Evolutionary conservation across 2,888 invertebrate genomes (phyloP).

Genomic region (Caenorhabditis panamensis): DNA sequence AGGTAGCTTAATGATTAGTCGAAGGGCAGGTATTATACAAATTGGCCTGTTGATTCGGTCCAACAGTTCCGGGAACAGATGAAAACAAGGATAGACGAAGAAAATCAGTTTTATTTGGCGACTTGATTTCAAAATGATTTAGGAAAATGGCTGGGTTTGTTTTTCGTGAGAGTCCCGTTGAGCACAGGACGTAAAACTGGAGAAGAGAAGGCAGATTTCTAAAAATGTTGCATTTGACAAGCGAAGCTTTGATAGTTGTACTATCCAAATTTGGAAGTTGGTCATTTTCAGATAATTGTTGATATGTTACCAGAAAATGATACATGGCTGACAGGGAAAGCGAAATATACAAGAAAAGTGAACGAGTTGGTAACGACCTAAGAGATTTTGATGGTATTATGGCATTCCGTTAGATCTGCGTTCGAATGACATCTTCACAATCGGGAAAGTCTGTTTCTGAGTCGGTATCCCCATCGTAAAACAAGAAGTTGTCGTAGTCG

Average conservation of each 20-base stretch:
- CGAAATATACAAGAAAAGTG: slow-evolving; percentile 55
- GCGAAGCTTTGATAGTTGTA: slow-evolving; percentile 39
- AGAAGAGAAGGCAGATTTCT: slow-evolving; percentile 5
- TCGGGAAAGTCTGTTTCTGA: slow-evolving; percentile 54
- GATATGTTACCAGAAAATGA: slow-evolving; percentile 56
- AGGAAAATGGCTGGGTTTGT: slow-evolving; percentile 29
- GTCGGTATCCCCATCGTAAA: slow-evolving; percentile 53
- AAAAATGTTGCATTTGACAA: slow-evolving; percentile 5
- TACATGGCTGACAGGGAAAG: slow-evolving; percentile 44
- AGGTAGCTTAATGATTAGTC: slow-evolving; percentile 35
- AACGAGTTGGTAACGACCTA: not conserved
- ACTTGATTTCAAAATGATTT: not conserved
- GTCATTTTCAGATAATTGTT: slow-evolving; percentile 26
- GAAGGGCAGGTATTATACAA: slow-evolving; percentile 31
- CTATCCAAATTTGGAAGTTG: slow-evolving; percentile 24
- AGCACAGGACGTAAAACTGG: slow-evolving; percentile 36
- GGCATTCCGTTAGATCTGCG: slow-evolving; percentile 39
- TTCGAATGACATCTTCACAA: slow-evolving; percentile 55
- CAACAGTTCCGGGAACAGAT: not conserved
- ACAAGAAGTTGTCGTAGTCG: slow-evolving; percentile 70
- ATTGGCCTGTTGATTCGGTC: slow-evolving; percentile 1
- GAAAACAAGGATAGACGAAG: no score
- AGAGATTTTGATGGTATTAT: slow-evolving; percentile 5
- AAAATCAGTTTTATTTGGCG: not conserved
- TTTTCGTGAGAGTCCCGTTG: slow-evolving; percentile 41